Conservation (phyloP, 2,113 vertebrate species). For the Peromyscus leucopus region DNA sequence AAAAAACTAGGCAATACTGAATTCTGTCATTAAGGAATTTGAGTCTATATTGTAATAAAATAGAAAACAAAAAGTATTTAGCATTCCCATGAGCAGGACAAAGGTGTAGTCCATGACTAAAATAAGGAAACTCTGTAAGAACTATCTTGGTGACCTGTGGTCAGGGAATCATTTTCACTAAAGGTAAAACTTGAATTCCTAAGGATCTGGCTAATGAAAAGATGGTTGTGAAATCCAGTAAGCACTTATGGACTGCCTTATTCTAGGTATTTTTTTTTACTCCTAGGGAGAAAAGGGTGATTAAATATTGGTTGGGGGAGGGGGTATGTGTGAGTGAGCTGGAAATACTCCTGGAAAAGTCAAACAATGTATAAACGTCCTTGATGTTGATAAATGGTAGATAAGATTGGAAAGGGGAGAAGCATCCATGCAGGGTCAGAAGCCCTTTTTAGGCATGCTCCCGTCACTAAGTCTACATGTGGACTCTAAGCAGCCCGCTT, state of each 20-base stretch:
- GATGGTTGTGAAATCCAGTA: neutral
- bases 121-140: neutral
- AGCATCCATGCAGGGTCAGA: neutral
- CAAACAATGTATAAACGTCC: neutral
- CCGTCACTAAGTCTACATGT: neutral
- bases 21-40: neutral
- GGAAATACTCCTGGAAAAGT: neutral
- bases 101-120: neutral
- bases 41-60: neutral
- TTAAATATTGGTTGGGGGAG: neutral
- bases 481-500: neutral
- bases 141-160: neutral
- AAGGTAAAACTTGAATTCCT: neutral
- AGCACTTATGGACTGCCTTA: neutral
- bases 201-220: neutral
- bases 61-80: neutral
- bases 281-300: neutral
- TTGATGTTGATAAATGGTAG: neutral
- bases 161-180: neutral
- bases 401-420: neutral
- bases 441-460: neutral
- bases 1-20: neutral
- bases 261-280: neutral
- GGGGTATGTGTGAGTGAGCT: neutral
- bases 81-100: neutral